These are phyloP conservation scores for Aricia agestis DNA, from an alignment of 1,140 invertebrate species.

Conservation along the genomic window DNA sequence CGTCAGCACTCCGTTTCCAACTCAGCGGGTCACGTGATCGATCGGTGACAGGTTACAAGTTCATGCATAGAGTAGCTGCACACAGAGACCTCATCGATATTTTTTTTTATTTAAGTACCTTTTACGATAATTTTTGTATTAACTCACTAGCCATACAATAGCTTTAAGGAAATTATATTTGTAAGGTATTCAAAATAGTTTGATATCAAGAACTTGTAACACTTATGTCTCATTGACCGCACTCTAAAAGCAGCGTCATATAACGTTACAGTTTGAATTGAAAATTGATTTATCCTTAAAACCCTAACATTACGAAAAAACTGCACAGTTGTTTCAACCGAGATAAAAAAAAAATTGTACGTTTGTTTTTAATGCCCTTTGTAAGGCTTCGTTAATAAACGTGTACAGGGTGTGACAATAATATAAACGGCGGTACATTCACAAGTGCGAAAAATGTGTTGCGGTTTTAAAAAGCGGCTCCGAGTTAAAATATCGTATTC, in stretches of 20 bases:
- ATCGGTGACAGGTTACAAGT: background rate
- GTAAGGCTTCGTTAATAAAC: background rate
- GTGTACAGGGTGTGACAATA: background rate
- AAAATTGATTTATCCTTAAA: too few relatives aligned
- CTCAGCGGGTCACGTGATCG: slow-evolving; percentile 3
- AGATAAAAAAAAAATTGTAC: background rate
- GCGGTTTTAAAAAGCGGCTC: background rate
- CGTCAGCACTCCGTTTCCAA: slow-evolving; percentile 9
- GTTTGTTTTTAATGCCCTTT: background rate
- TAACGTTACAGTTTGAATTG: too few relatives aligned
- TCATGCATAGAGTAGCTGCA: background rate
- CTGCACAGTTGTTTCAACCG: too few relatives aligned
- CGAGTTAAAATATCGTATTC: background rate
- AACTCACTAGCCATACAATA: too few relatives aligned
- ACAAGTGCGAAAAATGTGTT: background rate
- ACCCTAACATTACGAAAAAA: too few relatives aligned
- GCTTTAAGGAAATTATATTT: too few relatives aligned
- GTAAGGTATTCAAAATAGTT: too few relatives aligned
- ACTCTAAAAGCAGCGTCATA: too few relatives aligned
- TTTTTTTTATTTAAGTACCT: too few relatives aligned
- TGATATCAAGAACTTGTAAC: too few relatives aligned
- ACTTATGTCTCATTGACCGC: too few relatives aligned
- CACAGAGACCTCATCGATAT: background rate
- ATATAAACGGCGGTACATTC: background rate
- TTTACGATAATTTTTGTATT: too few relatives aligned